Evolutionary conservation across 2,888 invertebrate species (phyloP).

Genomic region (Drosophila flavopinicola): DNA sequence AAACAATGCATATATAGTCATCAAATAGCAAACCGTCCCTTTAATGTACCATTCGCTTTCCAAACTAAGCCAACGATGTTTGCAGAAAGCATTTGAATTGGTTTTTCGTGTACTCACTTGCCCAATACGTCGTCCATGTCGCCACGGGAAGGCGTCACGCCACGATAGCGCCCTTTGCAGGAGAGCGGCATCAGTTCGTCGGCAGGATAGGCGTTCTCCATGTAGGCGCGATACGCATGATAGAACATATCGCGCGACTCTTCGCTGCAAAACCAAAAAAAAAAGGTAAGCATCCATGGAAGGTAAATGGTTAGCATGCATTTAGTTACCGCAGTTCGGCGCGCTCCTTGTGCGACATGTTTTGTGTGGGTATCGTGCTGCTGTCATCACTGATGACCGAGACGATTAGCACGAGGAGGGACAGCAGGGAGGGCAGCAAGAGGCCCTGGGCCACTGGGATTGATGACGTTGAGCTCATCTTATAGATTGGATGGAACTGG

Average conservation of each 20-base stretch:
- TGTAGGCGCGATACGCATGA: slow-evolving; percentile 97
- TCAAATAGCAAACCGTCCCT: no score
- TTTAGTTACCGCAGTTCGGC: slow-evolving; percentile 87
- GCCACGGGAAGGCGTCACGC: slow-evolving; percentile 94
- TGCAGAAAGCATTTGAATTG: no score
- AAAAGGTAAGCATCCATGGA: slow-evolving; percentile 36
- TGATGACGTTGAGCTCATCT: slow-evolving; percentile 27
- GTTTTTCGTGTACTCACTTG: slow-evolving; percentile 90
- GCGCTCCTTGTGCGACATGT: slow-evolving; percentile 88
- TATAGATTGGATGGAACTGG: slow-evolving; percentile 9
- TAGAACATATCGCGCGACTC: slow-evolving; percentile 98
- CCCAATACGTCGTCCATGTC: slow-evolving; percentile 98
- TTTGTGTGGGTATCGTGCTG: slow-evolving; percentile 83
- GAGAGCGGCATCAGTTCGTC: slow-evolving; percentile 99
- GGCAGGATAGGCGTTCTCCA: slow-evolving; percentile 99
- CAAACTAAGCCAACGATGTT: no score
- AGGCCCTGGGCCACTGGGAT: slow-evolving; percentile 34
- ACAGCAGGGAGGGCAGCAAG: slow-evolving; percentile 41
- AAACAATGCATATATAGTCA: no score
- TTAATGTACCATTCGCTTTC: no score
- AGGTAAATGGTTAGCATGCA: neutral
- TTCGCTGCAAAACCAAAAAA: slow-evolving; percentile 87
- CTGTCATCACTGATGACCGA: slow-evolving; percentile 66
- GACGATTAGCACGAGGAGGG: slow-evolving; percentile 52
- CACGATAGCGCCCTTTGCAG: slow-evolving; percentile 96